Conservation (phyloP, 2,888 invertebrate genomes). For the Drosophila mimica region DNA sequence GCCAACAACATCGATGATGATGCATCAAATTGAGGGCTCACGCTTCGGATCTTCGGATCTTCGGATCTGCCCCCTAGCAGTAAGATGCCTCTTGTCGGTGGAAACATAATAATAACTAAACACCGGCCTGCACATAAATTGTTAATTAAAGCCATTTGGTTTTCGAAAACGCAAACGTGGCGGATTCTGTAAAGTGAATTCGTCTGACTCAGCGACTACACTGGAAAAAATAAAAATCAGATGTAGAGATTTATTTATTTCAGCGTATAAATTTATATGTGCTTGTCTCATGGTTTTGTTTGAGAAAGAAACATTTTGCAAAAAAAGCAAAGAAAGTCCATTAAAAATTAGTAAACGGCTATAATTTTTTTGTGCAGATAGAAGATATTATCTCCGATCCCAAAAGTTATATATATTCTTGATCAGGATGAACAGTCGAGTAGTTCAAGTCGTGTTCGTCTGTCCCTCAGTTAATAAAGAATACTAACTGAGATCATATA, state of each 20-base stretch:
- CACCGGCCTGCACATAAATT: constrained; percentile 60
- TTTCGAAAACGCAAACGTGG: constrained; percentile 31
- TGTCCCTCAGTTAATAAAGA: not conserved
- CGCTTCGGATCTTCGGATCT: not conserved
- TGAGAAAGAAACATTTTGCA: not conserved
- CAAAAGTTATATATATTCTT: rapidly evolving
- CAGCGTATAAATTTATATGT: not conserved
- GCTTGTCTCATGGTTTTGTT: no score
- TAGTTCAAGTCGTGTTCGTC: not conserved
- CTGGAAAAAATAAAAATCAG: not conserved
- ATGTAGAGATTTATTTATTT: not conserved
- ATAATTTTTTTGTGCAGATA: no score
- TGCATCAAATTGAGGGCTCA: constrained; percentile 56
- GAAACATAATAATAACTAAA: constrained; percentile 47
- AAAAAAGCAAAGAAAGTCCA: no score
- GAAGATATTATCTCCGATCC: no score
- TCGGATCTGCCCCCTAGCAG: constrained; percentile 8
- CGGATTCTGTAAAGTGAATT: constrained; percentile 15
- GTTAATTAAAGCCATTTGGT: constrained; percentile 75
- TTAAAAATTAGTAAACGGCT: no score
- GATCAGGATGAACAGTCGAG: not conserved
- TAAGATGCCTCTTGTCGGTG: constrained; percentile 1
- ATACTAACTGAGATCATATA: not conserved
- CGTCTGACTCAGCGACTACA: constrained; percentile 7
- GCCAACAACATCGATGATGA: constrained; percentile 29